A percentile compares a stretch with the other conserved stretches of the same genome.
These are phyloP conservation scores for Centropus unirufus DNA, from an alignment of 2,113 vertebrate genomes.

Conservation along the genomic window DNA sequence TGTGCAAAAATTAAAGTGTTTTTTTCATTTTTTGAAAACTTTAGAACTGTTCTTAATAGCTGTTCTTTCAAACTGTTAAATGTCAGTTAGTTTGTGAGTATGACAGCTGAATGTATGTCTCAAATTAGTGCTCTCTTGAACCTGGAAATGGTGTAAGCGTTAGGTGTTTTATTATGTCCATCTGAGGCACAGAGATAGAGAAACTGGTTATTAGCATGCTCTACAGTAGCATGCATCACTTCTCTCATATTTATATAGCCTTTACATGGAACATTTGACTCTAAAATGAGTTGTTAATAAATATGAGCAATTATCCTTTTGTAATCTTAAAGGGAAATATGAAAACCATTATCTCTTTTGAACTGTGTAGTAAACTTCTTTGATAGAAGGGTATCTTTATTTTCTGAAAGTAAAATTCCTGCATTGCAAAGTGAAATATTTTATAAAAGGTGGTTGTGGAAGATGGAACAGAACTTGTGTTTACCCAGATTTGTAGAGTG, in stretches of 20 bases:
- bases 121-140: background rate
- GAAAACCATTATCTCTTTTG: background rate
- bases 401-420: background rate
- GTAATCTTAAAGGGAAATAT: background rate
- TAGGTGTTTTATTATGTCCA: background rate
- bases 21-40: background rate
- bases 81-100: background rate
- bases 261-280: background rate
- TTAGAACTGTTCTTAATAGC: background rate
- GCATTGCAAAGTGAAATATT: background rate
- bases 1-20: background rate
- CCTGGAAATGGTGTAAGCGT: background rate
- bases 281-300: background rate
- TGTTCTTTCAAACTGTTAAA: background rate
- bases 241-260: background rate
- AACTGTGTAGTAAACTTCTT: background rate
- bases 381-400: background rate
- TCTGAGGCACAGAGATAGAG: background rate
- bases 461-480: background rate
- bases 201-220: background rate
- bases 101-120: background rate
- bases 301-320: background rate
- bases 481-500: background rate
- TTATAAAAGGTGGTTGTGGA: background rate
- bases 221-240: background rate